Conservation (phyloP, 2,797 vertebrate genomes). For the Cynopterus sphinx region DNA sequence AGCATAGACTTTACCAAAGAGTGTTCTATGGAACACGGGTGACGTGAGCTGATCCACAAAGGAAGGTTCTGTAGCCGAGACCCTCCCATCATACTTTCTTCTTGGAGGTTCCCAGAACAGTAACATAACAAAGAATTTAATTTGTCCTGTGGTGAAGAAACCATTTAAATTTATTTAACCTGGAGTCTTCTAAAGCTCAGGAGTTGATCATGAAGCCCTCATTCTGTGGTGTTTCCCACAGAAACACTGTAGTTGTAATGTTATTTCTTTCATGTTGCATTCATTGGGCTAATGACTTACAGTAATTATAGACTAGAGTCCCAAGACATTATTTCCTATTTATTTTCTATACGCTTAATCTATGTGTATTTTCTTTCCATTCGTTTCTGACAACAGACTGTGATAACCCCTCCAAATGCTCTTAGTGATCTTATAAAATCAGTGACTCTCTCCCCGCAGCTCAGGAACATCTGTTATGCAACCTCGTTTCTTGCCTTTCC, state of each 20-base stretch:
- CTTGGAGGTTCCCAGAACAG: not conserved
- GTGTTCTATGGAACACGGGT: not conserved
- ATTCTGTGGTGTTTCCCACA: not conserved
- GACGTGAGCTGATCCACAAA: not conserved
- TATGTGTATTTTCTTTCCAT: slow-evolving; percentile 10
- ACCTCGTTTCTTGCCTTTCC: not conserved
- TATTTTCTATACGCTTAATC: not conserved
- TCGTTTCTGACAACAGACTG: not conserved
- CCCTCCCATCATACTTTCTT: not conserved
- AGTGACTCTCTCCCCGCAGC: not conserved
- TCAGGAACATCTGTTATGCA: not conserved
- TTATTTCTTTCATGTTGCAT: not conserved
- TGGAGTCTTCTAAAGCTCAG: not conserved
- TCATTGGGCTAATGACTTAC: not conserved
- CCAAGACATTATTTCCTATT: not conserved
- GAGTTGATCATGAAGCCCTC: not conserved
- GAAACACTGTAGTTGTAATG: not conserved
- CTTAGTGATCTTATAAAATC: not conserved
- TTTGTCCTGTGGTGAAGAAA: not conserved
- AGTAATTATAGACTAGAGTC: not conserved
- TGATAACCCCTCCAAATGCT: not conserved
- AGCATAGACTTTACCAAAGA: not conserved
- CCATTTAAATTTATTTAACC: slow-evolving; percentile 10
- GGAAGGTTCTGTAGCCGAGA: not conserved
- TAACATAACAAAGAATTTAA: not conserved